Evolutionary conservation across 2,113 vertebrate species (phyloP).

Genomic region (Poecile atricapillus): DNA sequence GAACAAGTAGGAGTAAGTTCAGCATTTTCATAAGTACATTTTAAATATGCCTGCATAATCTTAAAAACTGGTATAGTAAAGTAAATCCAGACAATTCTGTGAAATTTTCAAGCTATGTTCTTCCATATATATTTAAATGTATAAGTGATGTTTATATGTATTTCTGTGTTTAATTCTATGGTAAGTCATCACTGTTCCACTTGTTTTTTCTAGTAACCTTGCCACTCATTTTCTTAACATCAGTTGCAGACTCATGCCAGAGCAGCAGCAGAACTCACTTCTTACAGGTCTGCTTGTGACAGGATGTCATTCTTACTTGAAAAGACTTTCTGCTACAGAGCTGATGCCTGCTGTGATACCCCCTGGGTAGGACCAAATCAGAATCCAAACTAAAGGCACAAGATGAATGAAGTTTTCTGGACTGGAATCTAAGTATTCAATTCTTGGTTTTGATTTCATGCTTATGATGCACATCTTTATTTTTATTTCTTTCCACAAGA

Average conservation of each 20-base stretch:
- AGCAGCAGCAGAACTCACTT: neutral
- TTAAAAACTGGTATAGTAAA: neutral
- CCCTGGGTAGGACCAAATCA: neutral
- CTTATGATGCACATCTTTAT: neutral
- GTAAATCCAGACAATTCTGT: neutral
- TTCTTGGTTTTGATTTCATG: neutral
- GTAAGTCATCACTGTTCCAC: neutral
- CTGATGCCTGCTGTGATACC: neutral
- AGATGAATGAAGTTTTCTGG: neutral
- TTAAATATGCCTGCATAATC: neutral
- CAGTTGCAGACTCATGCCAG: neutral
- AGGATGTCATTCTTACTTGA: neutral
- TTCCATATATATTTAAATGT: neutral
- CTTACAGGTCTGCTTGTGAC: neutral
- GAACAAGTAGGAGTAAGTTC: neutral
- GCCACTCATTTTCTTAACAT: neutral
- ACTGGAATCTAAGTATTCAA: neutral
- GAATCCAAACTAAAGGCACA: neutral
- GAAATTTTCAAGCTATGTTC: neutral
- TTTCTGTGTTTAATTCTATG: neutral
- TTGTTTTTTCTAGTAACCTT: neutral
- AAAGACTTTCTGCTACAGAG: neutral
- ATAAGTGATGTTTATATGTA: neutral
- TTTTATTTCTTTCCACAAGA: constrained; percentile 50
- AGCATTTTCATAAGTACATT: neutral